A percentile compares a stretch with the other conserved stretches of the same genome.
Evolutionary conservation across 2,888 invertebrate genomes (phyloP).

Genomic region (Eugnorisma glareosa): DNA sequence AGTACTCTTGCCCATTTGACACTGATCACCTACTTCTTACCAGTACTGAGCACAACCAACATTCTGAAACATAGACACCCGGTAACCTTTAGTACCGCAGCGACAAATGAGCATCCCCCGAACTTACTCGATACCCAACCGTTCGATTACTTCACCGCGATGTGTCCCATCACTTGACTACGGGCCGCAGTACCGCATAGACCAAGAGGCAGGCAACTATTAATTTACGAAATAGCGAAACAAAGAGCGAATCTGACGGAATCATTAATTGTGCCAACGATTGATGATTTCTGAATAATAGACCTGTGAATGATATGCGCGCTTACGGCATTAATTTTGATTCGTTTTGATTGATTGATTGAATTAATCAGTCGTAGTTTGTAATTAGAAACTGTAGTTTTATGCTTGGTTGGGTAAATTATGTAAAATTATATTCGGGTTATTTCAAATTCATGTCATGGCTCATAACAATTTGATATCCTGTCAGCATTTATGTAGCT

Average conservation of each 20-base stretch:
- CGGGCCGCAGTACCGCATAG: conserved; percentile 66
- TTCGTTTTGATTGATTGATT: conserved; percentile 64
- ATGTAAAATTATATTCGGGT: neutral
- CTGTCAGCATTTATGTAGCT: no score
- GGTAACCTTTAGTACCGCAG: neutral
- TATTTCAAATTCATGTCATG: neutral
- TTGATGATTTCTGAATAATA: conserved; percentile 71
- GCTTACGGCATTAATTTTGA: conserved; percentile 59
- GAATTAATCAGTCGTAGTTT: conserved; percentile 55
- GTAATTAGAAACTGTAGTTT: conserved; percentile 36
- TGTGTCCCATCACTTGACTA: conserved; percentile 58
- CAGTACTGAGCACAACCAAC: neutral
- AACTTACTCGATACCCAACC: conserved; percentile 19
- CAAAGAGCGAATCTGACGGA: conserved; percentile 69
- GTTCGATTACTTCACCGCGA: conserved; percentile 30
- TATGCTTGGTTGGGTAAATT: neutral
- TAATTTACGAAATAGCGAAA: conserved; percentile 69
- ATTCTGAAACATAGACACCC: neutral
- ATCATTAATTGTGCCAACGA: conserved; percentile 71
- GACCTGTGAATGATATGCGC: conserved; percentile 62
- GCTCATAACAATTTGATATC: neutral
- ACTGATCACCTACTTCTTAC: neutral
- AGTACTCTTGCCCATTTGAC: no score
- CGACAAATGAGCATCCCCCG: neutral
- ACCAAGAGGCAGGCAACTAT: conserved; percentile 73